Percentiles rank a stretch among this genome's conserved stretches.
These are phyloP conservation scores for Prosapia bicincta DNA, from an alignment of 2,888 invertebrate genomes.

Conservation along the genomic window DNA sequence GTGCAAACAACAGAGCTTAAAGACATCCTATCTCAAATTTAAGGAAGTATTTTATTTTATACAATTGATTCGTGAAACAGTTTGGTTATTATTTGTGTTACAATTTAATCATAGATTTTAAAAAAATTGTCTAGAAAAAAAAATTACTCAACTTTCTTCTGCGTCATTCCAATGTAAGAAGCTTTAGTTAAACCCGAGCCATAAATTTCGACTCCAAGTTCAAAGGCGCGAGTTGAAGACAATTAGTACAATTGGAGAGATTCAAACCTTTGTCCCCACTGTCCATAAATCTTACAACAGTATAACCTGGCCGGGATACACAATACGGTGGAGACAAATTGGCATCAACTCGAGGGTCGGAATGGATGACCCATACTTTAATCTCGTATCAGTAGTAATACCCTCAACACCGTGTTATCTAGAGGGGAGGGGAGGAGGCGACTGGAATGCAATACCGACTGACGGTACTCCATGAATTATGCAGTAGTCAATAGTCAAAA, in stretches of 20 bases:
- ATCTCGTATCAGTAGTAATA: neutral
- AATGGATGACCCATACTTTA: neutral
- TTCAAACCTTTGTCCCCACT: neutral
- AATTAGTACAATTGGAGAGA: neutral
- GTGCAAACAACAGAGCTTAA: too few relatives aligned
- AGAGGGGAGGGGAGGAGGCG: neutral
- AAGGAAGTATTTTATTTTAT: too few relatives aligned
- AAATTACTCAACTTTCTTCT: too few relatives aligned
- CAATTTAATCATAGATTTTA: too few relatives aligned
- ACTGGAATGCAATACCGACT: neutral
- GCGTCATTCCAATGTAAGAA: too few relatives aligned
- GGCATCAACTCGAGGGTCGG: neutral
- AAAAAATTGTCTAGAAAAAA: too few relatives aligned
- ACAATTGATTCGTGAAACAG: too few relatives aligned
- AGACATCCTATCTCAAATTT: too few relatives aligned
- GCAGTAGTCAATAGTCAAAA: neutral
- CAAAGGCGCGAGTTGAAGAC: conserved; percentile 2
- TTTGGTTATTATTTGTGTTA: too few relatives aligned
- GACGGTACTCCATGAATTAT: neutral
- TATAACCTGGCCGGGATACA: neutral
- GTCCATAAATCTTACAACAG: neutral
- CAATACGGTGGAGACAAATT: neutral
- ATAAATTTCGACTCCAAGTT: neutral
- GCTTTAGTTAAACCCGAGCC: too few relatives aligned
- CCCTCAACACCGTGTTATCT: neutral